Base-by-base conservation (phyloP, 2,113 vertebrate species). In the Irena cyanogastra region DNA sequence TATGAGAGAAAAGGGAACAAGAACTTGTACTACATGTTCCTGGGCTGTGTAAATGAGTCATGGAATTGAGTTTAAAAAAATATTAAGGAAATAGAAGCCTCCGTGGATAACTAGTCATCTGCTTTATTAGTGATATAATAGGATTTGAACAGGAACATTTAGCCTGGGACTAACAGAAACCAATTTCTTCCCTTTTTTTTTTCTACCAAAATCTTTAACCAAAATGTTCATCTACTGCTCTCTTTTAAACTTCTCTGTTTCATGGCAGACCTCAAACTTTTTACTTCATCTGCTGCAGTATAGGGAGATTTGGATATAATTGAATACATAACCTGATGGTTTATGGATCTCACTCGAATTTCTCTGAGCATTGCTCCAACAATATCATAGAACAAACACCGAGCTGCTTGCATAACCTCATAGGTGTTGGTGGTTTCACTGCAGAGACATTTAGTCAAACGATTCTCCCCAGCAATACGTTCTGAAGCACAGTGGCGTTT, bases 221-320 rank as follows among this genome's bases (percentile, higher is more conserved):
- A 65, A 61, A 30, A 20, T 33, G 4, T 0, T 0, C 60, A 37
- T 49, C 6, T 0, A 0, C 39, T 1, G 1, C 37, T 70, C 11
- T 66, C 12, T 44, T 72, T 80, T 42, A 65, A 66, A 81, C 50
- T 27, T 5, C n/a, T 26, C 3, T 23, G 33, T 74, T 72, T 77
- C n/a, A 13, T 12, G 21, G 68, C 53, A 61, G 57, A 63, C 27
- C n/a, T 81, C 54, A 56, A 44, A 44, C 22, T 37, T 79, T 12
- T 76, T 56, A 35, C 37, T 83, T 57, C 16, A 31, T 37, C 53
- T 86, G 28, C 47, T 57, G 33, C 28, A 56, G 17, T 30, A 47
- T 5, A 39, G 42, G 70, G 39, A 82, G 44, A 77, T 52, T 56
- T 78, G 35, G 27, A 7, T 39, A 47, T 41, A 11, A 20, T 4